Base-by-base conservation (phyloP, 2,797 vertebrate genomes). In the Bradypodion ventrale region DNA sequence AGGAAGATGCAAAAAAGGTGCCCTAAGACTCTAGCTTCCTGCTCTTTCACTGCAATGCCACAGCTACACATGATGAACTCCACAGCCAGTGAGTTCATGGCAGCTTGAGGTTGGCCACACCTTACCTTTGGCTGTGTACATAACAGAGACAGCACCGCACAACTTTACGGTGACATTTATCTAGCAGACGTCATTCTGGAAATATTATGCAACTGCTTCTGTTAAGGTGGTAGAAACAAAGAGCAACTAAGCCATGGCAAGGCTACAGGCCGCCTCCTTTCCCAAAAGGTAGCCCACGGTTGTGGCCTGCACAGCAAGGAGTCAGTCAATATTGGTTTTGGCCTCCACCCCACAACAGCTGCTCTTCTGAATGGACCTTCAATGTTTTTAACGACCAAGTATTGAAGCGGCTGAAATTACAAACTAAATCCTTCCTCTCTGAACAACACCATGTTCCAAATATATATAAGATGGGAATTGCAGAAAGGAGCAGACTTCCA, bases 161-260 rank as follows among this genome's bases (percentile, higher is more conserved):
- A 15, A 74, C 23, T 35, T 69, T 66, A 29, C 32, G 12, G 56
- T 60, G 52, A 56, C 59, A 81, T 72, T 62, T 77, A 52, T 42
- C 72, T 27, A 15, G 87, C 88, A 87, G 85, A 72, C 40, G 21
- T 7, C 66, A 25, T 27, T 29, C 40, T 44, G 19, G 32, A 83
- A 56, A 65, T 0, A 85, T 90, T 35, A 82, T 85, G 80, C 85
- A 90, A 88, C 81, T 37, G 4, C 40, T 69, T 44, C 78, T 87
- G 83, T 1, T 65, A 35, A 37, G 27, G 37, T 63, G 27, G 37
- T 63, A 29, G 0, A 1, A 0, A 44, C 59, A 0, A 1, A 21
- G 40, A 27, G 35, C 21, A 6, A 46, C 0, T 0, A 62, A 84
- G 89, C 0, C 0, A 90, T 87, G 90, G 88, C 0, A 1, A 91